Conservation (phyloP, 1,140 invertebrate species). For the Pachypsylla venusta region DNA sequence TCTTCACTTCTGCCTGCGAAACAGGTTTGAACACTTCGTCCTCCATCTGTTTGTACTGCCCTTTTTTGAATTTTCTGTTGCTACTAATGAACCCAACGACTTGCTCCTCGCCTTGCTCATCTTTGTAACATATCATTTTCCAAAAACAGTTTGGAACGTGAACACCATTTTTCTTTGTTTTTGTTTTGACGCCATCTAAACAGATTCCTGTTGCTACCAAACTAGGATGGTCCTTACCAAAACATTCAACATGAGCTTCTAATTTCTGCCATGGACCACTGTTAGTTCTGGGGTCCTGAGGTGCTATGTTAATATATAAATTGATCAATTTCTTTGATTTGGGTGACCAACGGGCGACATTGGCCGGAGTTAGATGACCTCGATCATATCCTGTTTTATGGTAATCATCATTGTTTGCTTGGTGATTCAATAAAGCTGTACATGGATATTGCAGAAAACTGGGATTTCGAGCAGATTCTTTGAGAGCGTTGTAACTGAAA, state of each 20-base stretch:
- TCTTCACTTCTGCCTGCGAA: conserved; percentile 9
- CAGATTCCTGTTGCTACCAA: conserved; percentile 12
- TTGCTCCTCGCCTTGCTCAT: conserved; percentile 9
- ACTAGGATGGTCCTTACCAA: conserved; percentile 5
- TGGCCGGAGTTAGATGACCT: conserved; percentile 17
- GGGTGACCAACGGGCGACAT: conserved; percentile 13
- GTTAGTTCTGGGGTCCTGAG: conserved; percentile 13
- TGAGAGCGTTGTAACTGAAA: conserved; percentile 13
- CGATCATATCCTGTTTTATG: conserved; percentile 8
- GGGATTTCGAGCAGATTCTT: conserved; percentile 2
- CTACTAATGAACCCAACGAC: conserved; percentile 13
- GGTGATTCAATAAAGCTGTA: background rate
- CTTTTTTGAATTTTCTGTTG: background rate
- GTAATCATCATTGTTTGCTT: conserved; percentile 6
- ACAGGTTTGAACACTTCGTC: conserved; percentile 11
- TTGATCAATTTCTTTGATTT: conserved; percentile 12
- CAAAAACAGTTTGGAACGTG: conserved; percentile 15
- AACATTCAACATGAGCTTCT: conserved; percentile 14
- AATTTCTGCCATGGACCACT: conserved; percentile 11
- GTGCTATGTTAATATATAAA: conserved; percentile 15
- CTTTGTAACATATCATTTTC: conserved; percentile 19
- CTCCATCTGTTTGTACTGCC: background rate
- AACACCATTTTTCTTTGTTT: background rate
- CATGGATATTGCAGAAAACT: conserved; percentile 12
- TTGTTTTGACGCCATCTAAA: background rate